Conservation (phyloP, 2,113 vertebrate genomes). For the Rhadina sibilatrix region DNA sequence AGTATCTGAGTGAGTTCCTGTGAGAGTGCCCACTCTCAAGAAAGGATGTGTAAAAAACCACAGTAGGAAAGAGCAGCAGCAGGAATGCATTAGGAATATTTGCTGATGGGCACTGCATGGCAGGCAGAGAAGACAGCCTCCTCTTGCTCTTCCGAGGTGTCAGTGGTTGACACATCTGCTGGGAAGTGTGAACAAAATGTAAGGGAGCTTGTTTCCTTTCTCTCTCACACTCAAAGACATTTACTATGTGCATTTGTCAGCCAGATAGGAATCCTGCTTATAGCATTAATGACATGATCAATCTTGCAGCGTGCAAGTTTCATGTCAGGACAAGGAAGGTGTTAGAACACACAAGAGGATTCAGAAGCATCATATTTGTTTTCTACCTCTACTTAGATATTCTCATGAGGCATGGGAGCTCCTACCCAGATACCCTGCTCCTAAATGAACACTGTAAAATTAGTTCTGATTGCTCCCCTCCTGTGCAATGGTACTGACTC, state of each 20-base stretch:
- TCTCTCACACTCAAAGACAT: background rate
- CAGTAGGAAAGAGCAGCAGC: background rate
- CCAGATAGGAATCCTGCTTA: background rate
- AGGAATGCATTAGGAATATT: background rate
- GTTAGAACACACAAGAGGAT: background rate
- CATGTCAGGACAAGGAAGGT: background rate
- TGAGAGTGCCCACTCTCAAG: background rate
- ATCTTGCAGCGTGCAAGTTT: background rate
- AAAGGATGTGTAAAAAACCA: background rate
- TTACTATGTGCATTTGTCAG: background rate
- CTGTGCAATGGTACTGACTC: background rate
- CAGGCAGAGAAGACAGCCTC: background rate
- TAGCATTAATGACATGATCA: background rate
- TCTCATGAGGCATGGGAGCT: background rate
- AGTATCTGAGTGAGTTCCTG: background rate
- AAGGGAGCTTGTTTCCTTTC: slow-evolving; percentile 1
- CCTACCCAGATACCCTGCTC: background rate
- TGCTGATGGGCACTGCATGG: background rate
- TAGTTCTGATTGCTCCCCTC: background rate
- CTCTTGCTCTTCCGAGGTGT: slow-evolving; percentile 17
- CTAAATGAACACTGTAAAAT: background rate
- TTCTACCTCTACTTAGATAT: background rate
- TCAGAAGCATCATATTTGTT: background rate
- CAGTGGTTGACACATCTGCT: slow-evolving; percentile 15
- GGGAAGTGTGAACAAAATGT: slow-evolving; percentile 34